These are phyloP conservation scores for Pseudochirops corinnae DNA, from an alignment of 2,797 vertebrate genomes.

Conservation along the genomic window DNA sequence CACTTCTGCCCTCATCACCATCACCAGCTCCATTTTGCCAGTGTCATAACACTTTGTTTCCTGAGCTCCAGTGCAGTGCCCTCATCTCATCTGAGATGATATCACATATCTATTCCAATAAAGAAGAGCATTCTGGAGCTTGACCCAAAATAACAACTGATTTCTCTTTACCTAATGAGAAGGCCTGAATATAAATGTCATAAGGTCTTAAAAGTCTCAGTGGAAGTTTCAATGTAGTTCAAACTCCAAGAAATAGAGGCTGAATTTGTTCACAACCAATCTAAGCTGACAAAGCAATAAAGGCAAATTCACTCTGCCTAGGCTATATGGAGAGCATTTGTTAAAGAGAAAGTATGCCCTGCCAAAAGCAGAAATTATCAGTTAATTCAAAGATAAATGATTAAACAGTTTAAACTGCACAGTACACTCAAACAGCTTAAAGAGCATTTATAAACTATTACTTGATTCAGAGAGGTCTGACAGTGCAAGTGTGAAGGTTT, in stretches of 20 bases:
- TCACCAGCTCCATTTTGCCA: background rate
- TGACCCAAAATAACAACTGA: background rate
- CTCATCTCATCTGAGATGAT: background rate
- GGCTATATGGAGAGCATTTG: slow-evolving; percentile 13
- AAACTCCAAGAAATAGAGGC: slow-evolving; percentile 20
- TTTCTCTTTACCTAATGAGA: background rate
- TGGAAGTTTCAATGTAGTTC: background rate
- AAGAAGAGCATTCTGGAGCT: background rate
- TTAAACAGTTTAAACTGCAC: background rate
- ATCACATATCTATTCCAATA: background rate
- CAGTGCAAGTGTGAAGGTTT: background rate
- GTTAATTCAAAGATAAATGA: slow-evolving; percentile 6
- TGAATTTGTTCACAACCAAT: slow-evolving; percentile 39
- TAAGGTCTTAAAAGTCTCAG: slow-evolving; percentile 6
- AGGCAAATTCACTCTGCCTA: slow-evolving; percentile 26
- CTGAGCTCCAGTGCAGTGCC: background rate
- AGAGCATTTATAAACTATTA: slow-evolving; percentile 25
- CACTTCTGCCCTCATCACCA: background rate
- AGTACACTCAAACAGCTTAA: slow-evolving; percentile 27
- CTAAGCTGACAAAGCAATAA: slow-evolving; percentile 36
- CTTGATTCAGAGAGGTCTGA: background rate
- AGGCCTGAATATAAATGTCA: slow-evolving; percentile 41
- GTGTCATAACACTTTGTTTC: background rate
- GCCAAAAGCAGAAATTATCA: slow-evolving; percentile 12
- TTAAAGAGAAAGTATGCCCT: slow-evolving; percentile 15